These are phyloP conservation scores for Epicampocera succincta DNA, from an alignment of 2,888 invertebrate genomes.

Conservation along the genomic window DNA sequence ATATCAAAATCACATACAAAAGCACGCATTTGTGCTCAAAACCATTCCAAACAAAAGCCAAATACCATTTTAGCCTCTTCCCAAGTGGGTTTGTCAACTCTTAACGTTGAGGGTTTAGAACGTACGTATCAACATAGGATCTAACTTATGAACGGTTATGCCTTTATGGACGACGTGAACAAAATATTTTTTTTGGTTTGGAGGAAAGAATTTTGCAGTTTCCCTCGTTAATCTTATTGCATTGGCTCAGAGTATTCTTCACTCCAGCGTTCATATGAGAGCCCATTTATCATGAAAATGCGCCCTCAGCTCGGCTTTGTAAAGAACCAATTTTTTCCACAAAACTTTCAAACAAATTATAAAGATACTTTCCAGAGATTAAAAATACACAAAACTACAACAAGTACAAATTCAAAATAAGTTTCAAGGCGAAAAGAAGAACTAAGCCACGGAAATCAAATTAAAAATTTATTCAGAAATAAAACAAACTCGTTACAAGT, in stretches of 20 bases:
- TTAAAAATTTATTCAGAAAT: constrained; percentile 20
- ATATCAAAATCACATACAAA: no score
- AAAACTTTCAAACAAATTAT: not conserved
- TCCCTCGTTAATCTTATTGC: not conserved
- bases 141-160: no score
- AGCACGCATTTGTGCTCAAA: no score
- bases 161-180: no score
- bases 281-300: constrained; percentile 18
- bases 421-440: not conserved
- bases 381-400: not conserved
- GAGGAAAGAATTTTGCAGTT: no score
- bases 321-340: not conserved
- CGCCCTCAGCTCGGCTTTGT: constrained; percentile 4
- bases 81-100: no score
- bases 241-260: constrained; percentile 3
- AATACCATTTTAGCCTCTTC: no score
- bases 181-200: no score
- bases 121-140: no score
- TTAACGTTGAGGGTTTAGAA: no score
- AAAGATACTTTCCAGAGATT: constrained; percentile 4
- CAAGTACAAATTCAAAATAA: not conserved
- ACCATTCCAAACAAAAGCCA: no score
- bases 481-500: not conserved
- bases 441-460: constrained; percentile 29
- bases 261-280: constrained; percentile 14